A percentile compares a stretch with the other conserved stretches of the same genome.
These are phyloP conservation scores for Prunella fulvescens DNA, from an alignment of 2,113 vertebrate genomes.

Conservation along the genomic window DNA sequence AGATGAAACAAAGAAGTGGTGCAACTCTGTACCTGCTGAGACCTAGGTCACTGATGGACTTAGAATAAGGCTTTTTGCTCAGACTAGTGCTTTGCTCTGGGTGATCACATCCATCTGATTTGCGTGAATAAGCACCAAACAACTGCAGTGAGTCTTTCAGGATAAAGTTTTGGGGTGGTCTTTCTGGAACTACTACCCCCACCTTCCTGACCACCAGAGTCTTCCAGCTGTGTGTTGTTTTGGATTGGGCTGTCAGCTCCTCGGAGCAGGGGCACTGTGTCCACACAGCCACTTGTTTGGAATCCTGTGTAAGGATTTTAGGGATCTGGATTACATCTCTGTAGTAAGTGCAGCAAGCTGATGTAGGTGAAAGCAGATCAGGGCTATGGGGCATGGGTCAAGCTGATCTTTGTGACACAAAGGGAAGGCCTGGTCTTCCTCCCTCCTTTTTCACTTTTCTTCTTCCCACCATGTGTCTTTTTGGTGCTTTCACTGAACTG, in stretches of 20 bases:
- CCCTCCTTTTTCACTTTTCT: neutral
- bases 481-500: neutral
- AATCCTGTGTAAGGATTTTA: neutral
- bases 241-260: neutral
- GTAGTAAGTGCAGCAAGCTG: neutral
- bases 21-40: neutral
- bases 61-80: neutral
- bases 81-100: neutral
- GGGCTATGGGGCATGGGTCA: neutral
- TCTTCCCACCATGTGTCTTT: neutral
- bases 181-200: neutral
- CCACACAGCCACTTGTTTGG: neutral
- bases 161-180: neutral
- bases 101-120: neutral
- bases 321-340: neutral
- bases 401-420: neutral
- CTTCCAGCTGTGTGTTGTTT: accelerated
- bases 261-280: neutral
- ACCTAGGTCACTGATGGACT: neutral
- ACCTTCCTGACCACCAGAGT: neutral
- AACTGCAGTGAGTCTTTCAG: neutral
- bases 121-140: neutral
- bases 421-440: neutral
- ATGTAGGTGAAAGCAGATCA: neutral
- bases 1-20: neutral